A percentile compares a stretch with the other conserved stretches of the same genome.
These are phyloP conservation scores for Crax fasciolata DNA, from an alignment of 2,797 vertebrate genomes.

Conservation along the genomic window DNA sequence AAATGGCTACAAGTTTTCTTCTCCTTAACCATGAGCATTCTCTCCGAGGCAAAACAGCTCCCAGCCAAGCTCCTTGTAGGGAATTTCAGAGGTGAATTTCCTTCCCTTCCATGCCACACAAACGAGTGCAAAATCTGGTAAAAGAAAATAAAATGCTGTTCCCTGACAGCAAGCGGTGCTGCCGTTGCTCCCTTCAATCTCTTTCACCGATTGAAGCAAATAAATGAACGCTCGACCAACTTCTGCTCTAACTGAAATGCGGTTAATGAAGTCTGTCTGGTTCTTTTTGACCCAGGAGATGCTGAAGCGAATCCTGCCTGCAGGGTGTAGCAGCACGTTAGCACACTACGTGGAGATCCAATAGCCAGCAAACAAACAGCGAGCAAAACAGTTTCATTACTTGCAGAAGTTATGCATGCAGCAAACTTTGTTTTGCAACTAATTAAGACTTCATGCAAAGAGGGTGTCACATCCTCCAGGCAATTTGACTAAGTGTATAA, in stretches of 20 bases:
- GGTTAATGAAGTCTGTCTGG: neutral
- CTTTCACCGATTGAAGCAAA: neutral
- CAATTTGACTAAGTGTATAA: slow-evolving; percentile 59
- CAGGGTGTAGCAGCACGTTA: neutral
- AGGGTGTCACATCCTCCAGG: slow-evolving; percentile 75
- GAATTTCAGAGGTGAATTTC: neutral
- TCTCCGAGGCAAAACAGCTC: neutral
- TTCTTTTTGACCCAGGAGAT: neutral
- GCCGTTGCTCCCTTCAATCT: neutral
- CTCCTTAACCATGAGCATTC: neutral
- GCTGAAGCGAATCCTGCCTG: neutral
- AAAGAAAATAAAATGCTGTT: neutral
- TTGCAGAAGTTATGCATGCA: slow-evolving; percentile 64
- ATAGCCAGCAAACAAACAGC: slow-evolving; percentile 28
- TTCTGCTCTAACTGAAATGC: slow-evolving; percentile 32
- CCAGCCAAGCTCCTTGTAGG: neutral
- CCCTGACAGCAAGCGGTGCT: neutral
- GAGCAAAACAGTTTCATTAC: slow-evolving; percentile 74
- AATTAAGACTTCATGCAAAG: slow-evolving; percentile 70
- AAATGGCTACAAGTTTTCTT: neutral
- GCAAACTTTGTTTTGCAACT: slow-evolving; percentile 76
- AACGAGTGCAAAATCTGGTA: neutral
- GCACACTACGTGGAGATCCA: neutral
- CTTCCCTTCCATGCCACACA: neutral
- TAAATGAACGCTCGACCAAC: neutral